Evolutionary conservation across 2,113 vertebrate genomes (phyloP), one percentile per base, ranked within the genome.

Genomic region (Barbus barbus): DNA sequence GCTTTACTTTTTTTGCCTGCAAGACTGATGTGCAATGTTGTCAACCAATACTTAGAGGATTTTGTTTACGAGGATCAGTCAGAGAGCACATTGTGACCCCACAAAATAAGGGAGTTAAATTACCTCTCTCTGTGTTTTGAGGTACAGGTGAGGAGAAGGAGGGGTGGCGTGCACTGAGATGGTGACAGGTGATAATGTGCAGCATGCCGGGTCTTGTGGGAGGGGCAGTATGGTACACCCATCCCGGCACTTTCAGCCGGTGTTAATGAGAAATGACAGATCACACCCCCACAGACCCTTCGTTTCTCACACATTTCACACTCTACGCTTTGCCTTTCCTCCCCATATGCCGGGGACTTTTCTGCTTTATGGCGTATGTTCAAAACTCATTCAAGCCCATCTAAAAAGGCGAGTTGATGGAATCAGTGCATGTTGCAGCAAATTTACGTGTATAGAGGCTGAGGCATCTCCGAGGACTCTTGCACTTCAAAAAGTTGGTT

Each of bases 181-280:
- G n/a, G n/a, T n/a, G n/a, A n/a, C n/a, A 77, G 72, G 72, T 67
- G 81, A 82, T 81, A 81, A 81, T 81, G 63, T 67, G 46, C 38
- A 46, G 9, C 63, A 36, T 69, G 63, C 16, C 26, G n/a, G 46
- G 78, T 80, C 78, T 80, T 44, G 24, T 80, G 24, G 78, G 78
- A 80, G 38, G 58, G 9, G 36, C 36, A 46, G 58, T 18, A 63
- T 28, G 38, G 41, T 69, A 46, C 61, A 38, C n/a, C 46, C 18
- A 9, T 71, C 80, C 44, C 48, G 11, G 63, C 65, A 82, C 44
- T 31, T 53, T 82, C 65, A 82, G 22, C 31, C 22, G 31, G 46
- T 56, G 80, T 53, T 71, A 82, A 82, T 71, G 46, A 71, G 31
- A 82, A 82, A 71, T 71, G 46, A 82, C 65, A 71, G 63, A 71